A percentile compares a stretch with the other conserved stretches of the same genome.
These are phyloP conservation scores for Drosophila testacea DNA, from an alignment of 2,888 invertebrate species.

Conservation along the genomic window DNA sequence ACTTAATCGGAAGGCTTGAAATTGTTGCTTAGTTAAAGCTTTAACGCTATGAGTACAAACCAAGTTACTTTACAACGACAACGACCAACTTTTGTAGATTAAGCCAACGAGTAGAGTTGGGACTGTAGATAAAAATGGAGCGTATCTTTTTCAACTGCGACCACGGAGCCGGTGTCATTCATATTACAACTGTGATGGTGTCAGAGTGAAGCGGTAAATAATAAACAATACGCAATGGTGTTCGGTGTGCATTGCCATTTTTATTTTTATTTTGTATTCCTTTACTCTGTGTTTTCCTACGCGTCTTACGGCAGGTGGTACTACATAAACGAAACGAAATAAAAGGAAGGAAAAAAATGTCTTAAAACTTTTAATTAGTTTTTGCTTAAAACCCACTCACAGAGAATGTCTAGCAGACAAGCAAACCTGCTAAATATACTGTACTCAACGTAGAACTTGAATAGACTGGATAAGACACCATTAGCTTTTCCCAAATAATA, in stretches of 20 bases:
- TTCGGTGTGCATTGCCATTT: slow-evolving; percentile 37
- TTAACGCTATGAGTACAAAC: slow-evolving; percentile 40
- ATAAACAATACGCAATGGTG: slow-evolving; percentile 66
- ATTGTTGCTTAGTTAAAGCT: slow-evolving; percentile 59
- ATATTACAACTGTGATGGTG: slow-evolving; percentile 51
- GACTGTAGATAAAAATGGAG: slow-evolving; percentile 47
- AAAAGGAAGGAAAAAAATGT: slow-evolving; percentile 76
- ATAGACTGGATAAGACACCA: slow-evolving; percentile 12
- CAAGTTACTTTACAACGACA: slow-evolving; percentile 39
- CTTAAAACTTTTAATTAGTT: slow-evolving; percentile 85
- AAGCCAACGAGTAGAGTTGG: slow-evolving; percentile 31
- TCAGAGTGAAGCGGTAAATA: slow-evolving; percentile 71
- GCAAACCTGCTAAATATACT: slow-evolving; percentile 1
- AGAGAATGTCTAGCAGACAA: slow-evolving; percentile 25
- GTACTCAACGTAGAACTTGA: slow-evolving; percentile 36
- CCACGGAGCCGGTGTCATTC: slow-evolving; percentile 22
- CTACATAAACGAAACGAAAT: slow-evolving; percentile 48
- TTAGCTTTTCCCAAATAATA: slow-evolving; percentile 1
- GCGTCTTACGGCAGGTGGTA: slow-evolving; percentile 53
- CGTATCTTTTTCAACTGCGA: slow-evolving; percentile 34
- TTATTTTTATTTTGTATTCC: slow-evolving; percentile 32
- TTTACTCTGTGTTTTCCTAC: slow-evolving; percentile 13
- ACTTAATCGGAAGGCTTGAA: slow-evolving; percentile 27
- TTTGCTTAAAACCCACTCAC: slow-evolving; percentile 82
- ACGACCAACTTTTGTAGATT: slow-evolving; percentile 55